phyloP scores from a whole-genome alignment of 2,888 invertebrate species.

The Acholoe squamosa region DNA sequence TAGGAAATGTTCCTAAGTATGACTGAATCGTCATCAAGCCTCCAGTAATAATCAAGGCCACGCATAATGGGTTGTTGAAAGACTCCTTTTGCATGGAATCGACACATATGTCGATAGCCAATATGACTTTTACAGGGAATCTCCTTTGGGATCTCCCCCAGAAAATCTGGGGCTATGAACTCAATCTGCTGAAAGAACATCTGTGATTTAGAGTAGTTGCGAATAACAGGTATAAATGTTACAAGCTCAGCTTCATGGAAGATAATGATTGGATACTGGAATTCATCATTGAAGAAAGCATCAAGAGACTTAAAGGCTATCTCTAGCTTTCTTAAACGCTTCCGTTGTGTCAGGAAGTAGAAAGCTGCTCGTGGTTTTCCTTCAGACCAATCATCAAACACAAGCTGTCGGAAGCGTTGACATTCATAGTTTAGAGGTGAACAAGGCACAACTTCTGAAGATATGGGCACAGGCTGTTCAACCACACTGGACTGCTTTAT shows the following conservation, averaged over 20 bases:
- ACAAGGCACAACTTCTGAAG: constrained; percentile 9
- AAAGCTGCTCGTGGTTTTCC: constrained; percentile 69
- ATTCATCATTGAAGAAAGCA: constrained; percentile 67
- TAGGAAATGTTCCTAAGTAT: constrained; percentile 65
- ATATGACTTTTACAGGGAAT: constrained; percentile 67
- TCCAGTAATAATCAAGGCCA: constrained; percentile 70
- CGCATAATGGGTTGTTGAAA: constrained; percentile 68
- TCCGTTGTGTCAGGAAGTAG: constrained; percentile 66
- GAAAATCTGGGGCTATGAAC: constrained; percentile 67
- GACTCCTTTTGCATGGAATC: constrained; percentile 70
- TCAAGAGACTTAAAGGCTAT: constrained; percentile 63
- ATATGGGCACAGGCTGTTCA: constrained; percentile 3
- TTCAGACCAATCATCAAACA: constrained; percentile 66
- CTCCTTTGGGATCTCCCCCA: constrained; percentile 58
- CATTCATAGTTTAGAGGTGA: constrained; percentile 40
- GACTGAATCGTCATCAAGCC: constrained; percentile 71
- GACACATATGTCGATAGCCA: constrained; percentile 71
- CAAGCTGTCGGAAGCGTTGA: constrained; percentile 38
- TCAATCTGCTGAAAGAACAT: constrained; percentile 69
- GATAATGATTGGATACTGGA: constrained; percentile 70
- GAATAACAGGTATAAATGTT: neutral
- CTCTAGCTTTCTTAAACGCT: constrained; percentile 47
- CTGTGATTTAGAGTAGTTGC: constrained; percentile 48
- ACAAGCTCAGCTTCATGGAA: constrained; percentile 70
- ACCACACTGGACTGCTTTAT: neutral